Percentiles rank a stretch among this genome's conserved stretches.
phyloP scores from a whole-genome alignment of 64 coral and sea anemone genomes.

The Stichodactyla helianthus region DNA sequence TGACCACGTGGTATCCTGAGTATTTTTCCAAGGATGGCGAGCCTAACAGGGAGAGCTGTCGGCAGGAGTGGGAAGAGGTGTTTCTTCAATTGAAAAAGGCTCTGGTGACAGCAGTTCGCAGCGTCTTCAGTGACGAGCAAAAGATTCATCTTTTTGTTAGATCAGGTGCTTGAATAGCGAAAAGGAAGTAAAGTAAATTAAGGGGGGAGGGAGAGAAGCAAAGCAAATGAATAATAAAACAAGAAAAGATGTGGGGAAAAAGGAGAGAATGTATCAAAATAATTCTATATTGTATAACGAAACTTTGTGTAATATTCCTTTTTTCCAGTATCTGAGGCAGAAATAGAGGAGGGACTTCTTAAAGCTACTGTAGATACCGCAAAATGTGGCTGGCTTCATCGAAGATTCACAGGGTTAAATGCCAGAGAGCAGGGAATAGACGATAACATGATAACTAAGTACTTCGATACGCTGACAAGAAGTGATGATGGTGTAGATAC shows the following conservation, averaged over 20 bases:
- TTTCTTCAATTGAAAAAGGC: constrained; percentile 14
- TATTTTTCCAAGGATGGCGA: constrained; percentile 26
- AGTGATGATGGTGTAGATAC: constrained; percentile 3
- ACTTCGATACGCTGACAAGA: constrained; percentile 31
- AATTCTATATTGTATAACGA: too few species aligned
- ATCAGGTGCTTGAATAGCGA: constrained; percentile 46
- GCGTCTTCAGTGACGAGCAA: constrained; percentile 15
- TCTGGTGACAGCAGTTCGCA: constrained; percentile 24
- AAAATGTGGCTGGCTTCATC: constrained; percentile 75
- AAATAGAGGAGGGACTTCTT: constrained; percentile 58
- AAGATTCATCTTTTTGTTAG: constrained; percentile 42
- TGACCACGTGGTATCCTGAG: constrained; percentile 61
- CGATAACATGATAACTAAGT: constrained; percentile 28
- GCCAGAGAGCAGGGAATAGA: constrained; percentile 3
- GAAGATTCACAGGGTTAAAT: constrained; percentile 36
- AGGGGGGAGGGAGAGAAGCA: not conserved
- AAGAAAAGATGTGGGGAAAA: too few species aligned
- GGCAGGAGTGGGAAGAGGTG: constrained; percentile 38
- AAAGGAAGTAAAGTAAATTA: not conserved
- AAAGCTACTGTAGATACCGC: constrained; percentile 21
- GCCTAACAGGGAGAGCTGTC: not conserved
- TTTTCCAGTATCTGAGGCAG: constrained; percentile 59
- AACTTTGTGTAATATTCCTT: too few species aligned
- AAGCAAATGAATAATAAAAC: not conserved
- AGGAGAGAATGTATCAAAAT: too few species aligned